Evolutionary conservation across 2,797 vertebrate species (phyloP).

Genomic region (Microhierax caerulescens): DNA sequence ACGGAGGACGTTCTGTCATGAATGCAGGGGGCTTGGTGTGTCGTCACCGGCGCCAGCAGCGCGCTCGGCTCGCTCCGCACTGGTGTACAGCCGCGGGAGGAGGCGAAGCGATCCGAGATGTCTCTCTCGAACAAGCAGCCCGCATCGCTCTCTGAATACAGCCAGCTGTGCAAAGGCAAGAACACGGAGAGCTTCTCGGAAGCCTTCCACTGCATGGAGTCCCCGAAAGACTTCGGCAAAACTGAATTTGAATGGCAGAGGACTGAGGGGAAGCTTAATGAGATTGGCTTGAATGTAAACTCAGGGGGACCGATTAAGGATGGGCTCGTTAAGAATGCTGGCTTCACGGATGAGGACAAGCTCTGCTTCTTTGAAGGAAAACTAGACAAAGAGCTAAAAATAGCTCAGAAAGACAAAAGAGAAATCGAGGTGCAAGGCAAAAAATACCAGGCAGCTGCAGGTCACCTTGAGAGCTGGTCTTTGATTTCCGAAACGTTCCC

Average conservation of each 20-base stretch:
- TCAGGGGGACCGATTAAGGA: constrained; percentile 71
- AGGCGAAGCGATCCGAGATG: constrained; percentile 77
- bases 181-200: constrained; percentile 52
- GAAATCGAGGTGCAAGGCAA: constrained; percentile 70
- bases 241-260: constrained; percentile 89
- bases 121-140: constrained; percentile 87
- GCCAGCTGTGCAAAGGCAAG: constrained; percentile 82
- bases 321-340: constrained; percentile 68
- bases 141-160: constrained; percentile 81
- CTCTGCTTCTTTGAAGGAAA: constrained; percentile 89
- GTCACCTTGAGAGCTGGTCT: constrained; percentile 77
- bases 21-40: constrained; percentile 71
- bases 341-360: constrained; percentile 91
- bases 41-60: constrained; percentile 69
- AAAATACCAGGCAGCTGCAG: constrained; percentile 51
- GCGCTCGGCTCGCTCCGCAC: constrained; percentile 57
- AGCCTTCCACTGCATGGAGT: constrained; percentile 57
- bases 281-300: constrained; percentile 78
- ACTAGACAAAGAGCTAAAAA: constrained; percentile 81
- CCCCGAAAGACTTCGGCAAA: constrained; percentile 70
- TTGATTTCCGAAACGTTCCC: constrained; percentile 56
- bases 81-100: constrained; percentile 52
- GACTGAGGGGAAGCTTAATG: constrained; percentile 78
- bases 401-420: constrained; percentile 70
- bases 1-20: constrained; percentile 24